Evolutionary conservation across 2,113 vertebrate genomes (phyloP).

Genomic region (Miniopterus natalensis): DNA sequence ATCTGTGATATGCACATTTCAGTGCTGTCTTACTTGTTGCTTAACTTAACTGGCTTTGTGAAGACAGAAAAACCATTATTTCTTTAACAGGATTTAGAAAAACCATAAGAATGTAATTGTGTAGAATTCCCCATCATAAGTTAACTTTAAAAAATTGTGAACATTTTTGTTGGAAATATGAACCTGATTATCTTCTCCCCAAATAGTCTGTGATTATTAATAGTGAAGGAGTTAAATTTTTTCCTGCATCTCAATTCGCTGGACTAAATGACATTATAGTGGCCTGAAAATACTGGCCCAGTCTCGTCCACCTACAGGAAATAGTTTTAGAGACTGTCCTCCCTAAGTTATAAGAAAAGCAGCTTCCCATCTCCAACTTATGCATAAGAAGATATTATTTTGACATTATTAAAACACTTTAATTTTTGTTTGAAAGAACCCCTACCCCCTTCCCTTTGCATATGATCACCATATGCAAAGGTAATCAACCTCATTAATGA

Average conservation of each 20-base stretch:
- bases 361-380: background rate
- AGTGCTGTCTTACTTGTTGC: background rate
- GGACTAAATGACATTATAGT: background rate
- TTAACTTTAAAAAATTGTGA: background rate
- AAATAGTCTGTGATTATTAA: background rate
- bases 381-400: background rate
- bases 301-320: background rate
- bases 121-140: background rate
- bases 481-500: background rate
- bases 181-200: background rate
- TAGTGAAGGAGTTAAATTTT: background rate
- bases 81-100: conserved; percentile 10
- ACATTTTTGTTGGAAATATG: conserved; percentile 13
- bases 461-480: background rate
- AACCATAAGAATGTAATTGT: background rate
- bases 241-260: background rate
- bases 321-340: conserved; percentile 28
- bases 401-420: background rate
- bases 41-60: conserved; percentile 26
- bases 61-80: conserved; percentile 6
- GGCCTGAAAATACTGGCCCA: background rate
- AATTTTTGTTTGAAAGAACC: conserved; percentile 43
- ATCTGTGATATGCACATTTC: conserved; percentile 31
- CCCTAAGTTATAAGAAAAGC: conserved; percentile 33
- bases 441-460: background rate